Base-by-base conservation (phyloP, 2,888 invertebrate species). In the Aleiodes testaceus region DNA sequence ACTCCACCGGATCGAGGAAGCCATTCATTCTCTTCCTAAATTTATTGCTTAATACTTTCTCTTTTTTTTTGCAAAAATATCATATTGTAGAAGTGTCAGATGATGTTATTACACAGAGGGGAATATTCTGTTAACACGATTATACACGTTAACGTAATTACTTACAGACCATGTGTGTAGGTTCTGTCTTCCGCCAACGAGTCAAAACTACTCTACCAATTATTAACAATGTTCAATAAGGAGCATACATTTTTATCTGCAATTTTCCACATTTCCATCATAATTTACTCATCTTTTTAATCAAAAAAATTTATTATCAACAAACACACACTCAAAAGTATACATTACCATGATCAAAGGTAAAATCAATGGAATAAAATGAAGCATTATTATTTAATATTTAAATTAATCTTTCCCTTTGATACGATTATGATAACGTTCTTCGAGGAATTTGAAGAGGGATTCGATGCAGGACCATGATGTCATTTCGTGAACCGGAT, bases 401-500 rank as follows among this genome's bases (percentile, higher is more conserved):
- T 20, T 22, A 52, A 77, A 63, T 61, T 79, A 76, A 42, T 74
- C 72, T 42, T 61, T 75, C 26, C 22, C 36, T 36, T 59, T 72
- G 7, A 70, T 70, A 49, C 69, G 71, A 18, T 72, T 78, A 74
- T 47, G 45, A 59, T 79, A 81, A 59, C 75, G 80, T 20, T 79
- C 74, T 49, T 91, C 90, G 66, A 93, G 87, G 79, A 89, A 93
- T 77, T 90, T 89, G 80, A 93, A 93, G 20, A 93, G 90, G 0
- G 92, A 92, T 18, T 91, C 88, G 77, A 92, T 91, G 77, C 92
- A 91, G 36, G 90, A 86, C 82, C 89, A 90, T 2, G 93, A 93
- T 14, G 93, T 93, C 92, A 92, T 92, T 82, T 93, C 93, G 84
- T 93, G 93, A 81, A 91, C 90, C 36, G 88, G 86, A 79, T 91